Conservation (phyloP, 2,888 invertebrate genomes). For the Idaea dimidiata region DNA sequence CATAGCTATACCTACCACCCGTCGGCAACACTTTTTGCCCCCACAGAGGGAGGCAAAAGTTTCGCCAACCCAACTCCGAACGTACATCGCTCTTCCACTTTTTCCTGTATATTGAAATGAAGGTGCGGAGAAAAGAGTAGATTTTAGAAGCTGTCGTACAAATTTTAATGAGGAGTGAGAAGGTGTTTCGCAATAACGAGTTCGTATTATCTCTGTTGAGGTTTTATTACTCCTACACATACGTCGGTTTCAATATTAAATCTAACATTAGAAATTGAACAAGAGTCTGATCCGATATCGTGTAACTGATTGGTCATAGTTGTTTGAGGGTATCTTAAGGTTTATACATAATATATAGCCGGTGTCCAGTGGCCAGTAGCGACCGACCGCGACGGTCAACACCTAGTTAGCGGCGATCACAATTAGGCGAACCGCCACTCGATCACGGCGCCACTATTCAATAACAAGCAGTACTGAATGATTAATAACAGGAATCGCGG, state of each 20-base stretch:
- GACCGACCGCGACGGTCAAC: slow-evolving; percentile 35
- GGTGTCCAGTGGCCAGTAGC: slow-evolving; percentile 38
- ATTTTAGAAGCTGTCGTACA: slow-evolving; percentile 79
- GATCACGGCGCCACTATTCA: slow-evolving; percentile 66
- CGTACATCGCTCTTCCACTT: slow-evolving; percentile 78
- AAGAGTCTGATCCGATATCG: neutral
- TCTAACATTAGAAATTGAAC: neutral
- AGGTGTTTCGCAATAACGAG: slow-evolving; percentile 66
- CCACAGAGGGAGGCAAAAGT: slow-evolving; percentile 75
- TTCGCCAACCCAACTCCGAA: slow-evolving; percentile 74
- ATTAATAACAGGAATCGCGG: slow-evolving; percentile 68
- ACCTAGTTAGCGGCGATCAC: slow-evolving; percentile 64
- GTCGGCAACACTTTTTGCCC: slow-evolving; percentile 80
- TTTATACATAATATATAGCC: slow-evolving; percentile 51
- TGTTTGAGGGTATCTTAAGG: slow-evolving; percentile 10
- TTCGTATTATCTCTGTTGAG: slow-evolving; percentile 50
- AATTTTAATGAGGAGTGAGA: slow-evolving; percentile 79
- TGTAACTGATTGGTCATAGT: slow-evolving; percentile 19
- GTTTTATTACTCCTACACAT: slow-evolving; percentile 50
- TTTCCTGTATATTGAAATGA: slow-evolving; percentile 81
- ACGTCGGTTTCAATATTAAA: slow-evolving; percentile 28
- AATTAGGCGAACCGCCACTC: slow-evolving; percentile 69
- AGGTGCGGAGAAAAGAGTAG: slow-evolving; percentile 80
- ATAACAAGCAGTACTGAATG: slow-evolving; percentile 69
- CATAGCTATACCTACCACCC: slow-evolving; percentile 77